phyloP scores from a whole-genome alignment of 2,888 invertebrate species.

The Agonopterix heracliana region DNA sequence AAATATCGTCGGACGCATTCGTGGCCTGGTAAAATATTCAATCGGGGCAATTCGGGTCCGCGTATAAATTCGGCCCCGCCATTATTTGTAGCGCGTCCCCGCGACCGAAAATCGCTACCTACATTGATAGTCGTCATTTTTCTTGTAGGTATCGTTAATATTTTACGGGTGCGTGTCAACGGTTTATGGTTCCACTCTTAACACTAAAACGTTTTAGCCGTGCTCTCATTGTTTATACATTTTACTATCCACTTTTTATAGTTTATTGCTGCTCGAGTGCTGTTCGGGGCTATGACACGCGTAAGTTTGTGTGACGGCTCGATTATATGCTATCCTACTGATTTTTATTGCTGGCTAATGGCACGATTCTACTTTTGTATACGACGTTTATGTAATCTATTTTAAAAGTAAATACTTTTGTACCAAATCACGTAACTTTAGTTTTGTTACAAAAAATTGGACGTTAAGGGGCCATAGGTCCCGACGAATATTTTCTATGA shows the following conservation, averaged over 20 bases:
- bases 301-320: conserved; percentile 49
- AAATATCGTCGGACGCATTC: conserved; percentile 71
- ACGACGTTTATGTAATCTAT: conserved; percentile 2
- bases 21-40: conserved; percentile 75
- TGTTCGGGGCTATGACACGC: conserved; percentile 54
- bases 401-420: too few relatives aligned
- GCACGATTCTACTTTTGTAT: conserved; percentile 7
- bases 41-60: conserved; percentile 72
- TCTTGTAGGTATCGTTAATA: conserved; percentile 74
- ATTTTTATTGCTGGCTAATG: conserved; percentile 55
- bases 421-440: too few relatives aligned
- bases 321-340: conserved; percentile 55
- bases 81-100: conserved; percentile 72
- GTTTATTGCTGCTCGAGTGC: conserved; percentile 64
- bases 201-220: conserved; percentile 74
- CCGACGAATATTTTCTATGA: too few relatives aligned
- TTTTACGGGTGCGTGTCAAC: conserved; percentile 74
- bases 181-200: conserved; percentile 73
- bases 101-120: conserved; percentile 71
- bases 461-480: too few relatives aligned
- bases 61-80: conserved; percentile 70
- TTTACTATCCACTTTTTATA: conserved; percentile 73
- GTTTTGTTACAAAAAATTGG: too few relatives aligned
- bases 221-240: conserved; percentile 74
- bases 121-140: conserved; percentile 74